phyloP scores from a whole-genome alignment of 30 jellyfish, hydroid and myxozoan genomes.

The Hydractinia symbiolongicarpus region DNA sequence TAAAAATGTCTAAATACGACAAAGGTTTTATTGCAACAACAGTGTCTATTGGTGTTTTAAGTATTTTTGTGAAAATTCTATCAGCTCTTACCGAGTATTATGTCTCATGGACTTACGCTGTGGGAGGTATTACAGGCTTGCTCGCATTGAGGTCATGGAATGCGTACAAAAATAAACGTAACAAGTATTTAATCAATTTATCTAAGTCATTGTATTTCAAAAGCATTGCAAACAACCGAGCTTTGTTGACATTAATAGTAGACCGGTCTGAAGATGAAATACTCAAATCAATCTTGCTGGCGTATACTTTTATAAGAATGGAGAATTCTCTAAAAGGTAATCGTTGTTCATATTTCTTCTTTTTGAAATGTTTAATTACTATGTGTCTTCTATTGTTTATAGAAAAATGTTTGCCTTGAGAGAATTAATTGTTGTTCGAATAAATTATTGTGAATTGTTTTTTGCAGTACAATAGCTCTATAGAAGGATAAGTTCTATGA shows the following conservation, averaged over 20 bases:
- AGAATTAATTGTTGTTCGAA: neutral
- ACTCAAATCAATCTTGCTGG: conserved; percentile 64
- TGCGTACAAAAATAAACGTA: conserved; percentile 79
- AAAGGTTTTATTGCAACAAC: conserved; percentile 57
- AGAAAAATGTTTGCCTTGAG: neutral
- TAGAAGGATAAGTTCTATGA: no score
- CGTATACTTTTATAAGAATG: conserved; percentile 44
- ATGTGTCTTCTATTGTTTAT: neutral
- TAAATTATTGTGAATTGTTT: no score
- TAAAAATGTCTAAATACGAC: conserved; percentile 61
- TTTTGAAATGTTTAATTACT: neutral
- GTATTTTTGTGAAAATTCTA: conserved; percentile 38
- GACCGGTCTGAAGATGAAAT: conserved; percentile 89
- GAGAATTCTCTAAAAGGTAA: conserved; percentile 14
- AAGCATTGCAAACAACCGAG: conserved; percentile 79
- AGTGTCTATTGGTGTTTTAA: conserved; percentile 44
- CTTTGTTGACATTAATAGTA: conserved; percentile 62
- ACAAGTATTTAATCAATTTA: conserved; percentile 48
- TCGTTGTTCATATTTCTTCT: neutral
- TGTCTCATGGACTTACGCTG: conserved; percentile 43
- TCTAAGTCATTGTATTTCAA: conserved; percentile 64
- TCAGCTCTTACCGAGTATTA: conserved; percentile 46
- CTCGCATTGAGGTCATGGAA: conserved; percentile 80
- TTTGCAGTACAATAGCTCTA: no score
- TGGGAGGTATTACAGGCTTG: conserved; percentile 52